Evolutionary conservation across 2,888 invertebrate genomes (phyloP), one percentile per base, ranked within the genome.

Genomic region (Archips crataeganus): DNA sequence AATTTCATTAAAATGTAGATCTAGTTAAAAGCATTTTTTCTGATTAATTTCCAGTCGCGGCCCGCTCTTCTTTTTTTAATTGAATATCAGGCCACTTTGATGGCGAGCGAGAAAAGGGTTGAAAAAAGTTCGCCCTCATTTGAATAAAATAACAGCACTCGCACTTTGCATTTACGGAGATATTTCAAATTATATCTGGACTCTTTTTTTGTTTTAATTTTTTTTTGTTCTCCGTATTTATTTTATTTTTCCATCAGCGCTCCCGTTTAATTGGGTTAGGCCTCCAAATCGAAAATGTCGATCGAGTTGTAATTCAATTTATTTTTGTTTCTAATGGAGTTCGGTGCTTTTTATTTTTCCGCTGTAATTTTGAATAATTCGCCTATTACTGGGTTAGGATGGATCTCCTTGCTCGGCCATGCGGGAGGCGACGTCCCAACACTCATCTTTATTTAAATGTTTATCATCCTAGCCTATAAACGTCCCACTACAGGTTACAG

Each of bases 1-100:
- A 94, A 94, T 94, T 94, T 94, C 94, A 94, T 94, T 93, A 94
- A 94, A 94, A 94, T 94, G 94, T 94, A 94, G 94, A 94, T 94
- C 92, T 94, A 94, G 94, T 94, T 94, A 94, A 94, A 94, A 94
- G 94, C 94, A 94, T 94, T 94, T 94, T 94, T 94, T 94, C 93
- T 94, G 93, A 94, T 94, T 94, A 94, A 94, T 94, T 94, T 94
- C 91, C 93, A 94, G 93, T 93, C 94, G 92, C 92, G 92, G 85
- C 82, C 84, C 87, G 85, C 89, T 92, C 91, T 92, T 90, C 92
- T 93, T 94, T 94, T 94, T 94, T 94, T 94, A 94, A 94, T 94
- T 94, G 94, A 94, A 94, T 94, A 94, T 93, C 93, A 92, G 92
- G 94, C 93, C 94, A 94, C 94, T 94, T 94, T 94, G 94, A 94